A percentile compares a stretch with the other conserved stretches of the same genome.
Evolutionary conservation across 2,888 invertebrate genomes (phyloP).

Genomic region (Cyaniris semiargus): DNA sequence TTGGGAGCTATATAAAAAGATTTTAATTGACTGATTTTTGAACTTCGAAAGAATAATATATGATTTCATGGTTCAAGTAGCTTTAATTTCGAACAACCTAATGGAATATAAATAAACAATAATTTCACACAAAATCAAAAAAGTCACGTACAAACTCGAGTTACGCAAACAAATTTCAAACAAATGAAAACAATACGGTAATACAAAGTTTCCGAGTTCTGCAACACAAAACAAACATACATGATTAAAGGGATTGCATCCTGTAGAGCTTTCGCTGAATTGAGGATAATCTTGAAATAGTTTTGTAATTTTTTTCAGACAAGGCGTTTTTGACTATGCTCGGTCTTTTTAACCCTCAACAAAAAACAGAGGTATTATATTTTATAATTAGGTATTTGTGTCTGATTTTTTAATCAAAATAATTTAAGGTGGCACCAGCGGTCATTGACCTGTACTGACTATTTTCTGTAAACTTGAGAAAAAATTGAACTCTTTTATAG

Average conservation of each 20-base stretch:
- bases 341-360: no score
- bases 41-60: background rate
- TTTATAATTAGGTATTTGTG: no score
- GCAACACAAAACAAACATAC: slow-evolving; percentile 7
- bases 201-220: slow-evolving; percentile 13
- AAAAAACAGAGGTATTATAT: no score
- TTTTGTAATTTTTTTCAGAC: background rate
- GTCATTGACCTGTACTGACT: no score
- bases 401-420: no score
- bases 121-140: slow-evolving; percentile 1
- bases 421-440: no score
- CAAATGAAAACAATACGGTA: slow-evolving; percentile 24
- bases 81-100: background rate
- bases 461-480: no score
- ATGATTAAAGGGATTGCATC: slow-evolving; percentile 21
- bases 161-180: slow-evolving; percentile 15
- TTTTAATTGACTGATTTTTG: no score
- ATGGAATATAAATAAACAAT: background rate
- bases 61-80: background rate
- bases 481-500: no score
- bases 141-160: slow-evolving; percentile 26
- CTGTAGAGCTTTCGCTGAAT: background rate
- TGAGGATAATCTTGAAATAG: background rate
- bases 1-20: no score
- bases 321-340: no score